phyloP scores from a whole-genome alignment of 1,140 invertebrate species.

The Lucilia cuprina region DNA sequence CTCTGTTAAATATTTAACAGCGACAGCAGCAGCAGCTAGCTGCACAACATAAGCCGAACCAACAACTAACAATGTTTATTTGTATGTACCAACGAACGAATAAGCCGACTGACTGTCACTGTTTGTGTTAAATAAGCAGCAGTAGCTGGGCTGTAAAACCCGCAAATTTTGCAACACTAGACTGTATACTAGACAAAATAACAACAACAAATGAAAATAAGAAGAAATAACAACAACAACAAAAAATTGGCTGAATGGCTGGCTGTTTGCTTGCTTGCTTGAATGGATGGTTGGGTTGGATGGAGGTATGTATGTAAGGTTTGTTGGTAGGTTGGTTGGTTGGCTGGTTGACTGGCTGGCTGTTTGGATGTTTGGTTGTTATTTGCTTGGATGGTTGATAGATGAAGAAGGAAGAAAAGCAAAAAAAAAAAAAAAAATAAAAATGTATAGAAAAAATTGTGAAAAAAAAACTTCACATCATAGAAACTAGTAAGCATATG shows the following conservation, averaged over 20 bases:
- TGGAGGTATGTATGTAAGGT: too few species aligned
- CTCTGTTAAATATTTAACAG: background rate
- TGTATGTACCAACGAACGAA: background rate
- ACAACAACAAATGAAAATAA: conserved; percentile 7
- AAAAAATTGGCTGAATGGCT: background rate
- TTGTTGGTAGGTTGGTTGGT: conserved; percentile 16
- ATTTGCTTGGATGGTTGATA: background rate
- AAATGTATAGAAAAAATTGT: background rate
- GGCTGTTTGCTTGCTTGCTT: background rate
- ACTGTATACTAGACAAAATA: conserved; percentile 9
- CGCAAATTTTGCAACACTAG: conserved; percentile 17
- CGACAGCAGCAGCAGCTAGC: background rate
- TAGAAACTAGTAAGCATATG: conserved; percentile 29
- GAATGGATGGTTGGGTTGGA: background rate
- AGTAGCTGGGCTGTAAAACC: background rate
- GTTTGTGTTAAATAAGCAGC: background rate
- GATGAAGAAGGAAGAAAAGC: conserved; percentile 14
- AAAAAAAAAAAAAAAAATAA: background rate
- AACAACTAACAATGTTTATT: background rate
- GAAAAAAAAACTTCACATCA: conserved; percentile 11
- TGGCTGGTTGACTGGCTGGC: background rate
- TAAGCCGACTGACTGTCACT: background rate
- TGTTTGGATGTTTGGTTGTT: background rate
- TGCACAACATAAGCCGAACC: background rate
- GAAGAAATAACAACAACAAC: background rate